phyloP scores from a whole-genome alignment of 2,797 vertebrate genomes.

The Tapera naevia region DNA sequence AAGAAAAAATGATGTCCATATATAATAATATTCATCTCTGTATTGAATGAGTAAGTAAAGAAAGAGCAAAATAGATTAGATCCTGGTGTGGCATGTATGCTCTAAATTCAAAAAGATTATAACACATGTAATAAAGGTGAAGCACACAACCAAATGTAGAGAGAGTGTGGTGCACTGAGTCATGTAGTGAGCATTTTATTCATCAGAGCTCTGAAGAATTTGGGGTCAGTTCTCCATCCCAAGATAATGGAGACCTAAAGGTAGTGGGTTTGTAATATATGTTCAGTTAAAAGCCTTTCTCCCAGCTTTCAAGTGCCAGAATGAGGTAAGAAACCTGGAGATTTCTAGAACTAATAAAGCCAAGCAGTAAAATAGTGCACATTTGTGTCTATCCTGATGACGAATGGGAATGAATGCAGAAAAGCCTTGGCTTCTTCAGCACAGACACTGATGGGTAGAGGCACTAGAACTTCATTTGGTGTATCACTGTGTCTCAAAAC shows the following conservation, averaged over 20 bases:
- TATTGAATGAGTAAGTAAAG: background rate
- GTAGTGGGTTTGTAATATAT: background rate
- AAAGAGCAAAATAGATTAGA: background rate
- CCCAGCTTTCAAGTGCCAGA: conserved; percentile 25
- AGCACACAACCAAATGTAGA: background rate
- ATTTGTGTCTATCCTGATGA: background rate
- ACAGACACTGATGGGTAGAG: background rate
- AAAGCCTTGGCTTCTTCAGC: background rate
- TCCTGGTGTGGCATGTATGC: background rate
- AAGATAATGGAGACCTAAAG: background rate
- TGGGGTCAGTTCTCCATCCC: background rate
- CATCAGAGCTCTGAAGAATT: background rate
- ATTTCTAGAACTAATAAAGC: conserved; percentile 7
- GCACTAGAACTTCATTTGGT: background rate
- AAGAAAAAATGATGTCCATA: background rate
- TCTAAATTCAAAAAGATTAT: background rate
- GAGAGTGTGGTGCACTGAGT: background rate
- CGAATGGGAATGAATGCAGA: background rate
- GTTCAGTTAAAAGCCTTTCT: conserved; percentile 45
- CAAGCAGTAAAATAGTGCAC: background rate
- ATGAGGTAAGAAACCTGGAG: conserved; percentile 53
- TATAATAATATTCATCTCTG: background rate
- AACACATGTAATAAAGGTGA: background rate
- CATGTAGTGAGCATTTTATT: background rate
- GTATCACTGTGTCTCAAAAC: background rate